Conservation (phyloP, 2,797 vertebrate species). For the Anguilla pacifica region DNA sequence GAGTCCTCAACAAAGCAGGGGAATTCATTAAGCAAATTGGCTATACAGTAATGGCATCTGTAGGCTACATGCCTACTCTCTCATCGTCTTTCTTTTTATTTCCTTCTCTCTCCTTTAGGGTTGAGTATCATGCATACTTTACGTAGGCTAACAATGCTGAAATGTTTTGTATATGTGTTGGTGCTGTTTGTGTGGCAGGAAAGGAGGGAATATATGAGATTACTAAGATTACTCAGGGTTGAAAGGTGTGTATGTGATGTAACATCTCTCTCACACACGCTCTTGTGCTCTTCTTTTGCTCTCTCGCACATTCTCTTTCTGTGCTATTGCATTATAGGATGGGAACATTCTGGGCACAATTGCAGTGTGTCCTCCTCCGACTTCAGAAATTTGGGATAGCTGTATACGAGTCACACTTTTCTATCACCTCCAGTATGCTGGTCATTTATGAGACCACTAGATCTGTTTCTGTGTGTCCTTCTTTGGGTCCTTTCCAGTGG, state of each 20-base stretch:
- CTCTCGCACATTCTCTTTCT: slow-evolving; percentile 15
- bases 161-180: neutral
- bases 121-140: neutral
- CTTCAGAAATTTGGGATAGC: slow-evolving; percentile 29
- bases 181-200: neutral
- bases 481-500: slow-evolving; percentile 31
- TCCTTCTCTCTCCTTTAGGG: neutral
- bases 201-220: neutral
- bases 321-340: neutral
- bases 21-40: slow-evolving; percentile 64
- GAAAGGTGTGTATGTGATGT: neutral
- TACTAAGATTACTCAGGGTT: neutral
- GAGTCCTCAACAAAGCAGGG: slow-evolving; percentile 50
- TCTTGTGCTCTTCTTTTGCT: slow-evolving; percentile 10
- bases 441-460: neutral
- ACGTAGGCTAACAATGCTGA: neutral
- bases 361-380: neutral
- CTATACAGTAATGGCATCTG: slow-evolving; percentile 52
- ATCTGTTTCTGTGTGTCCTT: slow-evolving; percentile 19
- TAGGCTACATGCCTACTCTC: neutral
- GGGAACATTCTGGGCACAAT: neutral
- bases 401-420: slow-evolving; percentile 13
- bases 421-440: neutral
- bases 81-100: neutral
- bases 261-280: neutral